Base-by-base conservation (phyloP, 1,140 invertebrate genomes). In the Aphelenchoides fujianensis region DNA sequence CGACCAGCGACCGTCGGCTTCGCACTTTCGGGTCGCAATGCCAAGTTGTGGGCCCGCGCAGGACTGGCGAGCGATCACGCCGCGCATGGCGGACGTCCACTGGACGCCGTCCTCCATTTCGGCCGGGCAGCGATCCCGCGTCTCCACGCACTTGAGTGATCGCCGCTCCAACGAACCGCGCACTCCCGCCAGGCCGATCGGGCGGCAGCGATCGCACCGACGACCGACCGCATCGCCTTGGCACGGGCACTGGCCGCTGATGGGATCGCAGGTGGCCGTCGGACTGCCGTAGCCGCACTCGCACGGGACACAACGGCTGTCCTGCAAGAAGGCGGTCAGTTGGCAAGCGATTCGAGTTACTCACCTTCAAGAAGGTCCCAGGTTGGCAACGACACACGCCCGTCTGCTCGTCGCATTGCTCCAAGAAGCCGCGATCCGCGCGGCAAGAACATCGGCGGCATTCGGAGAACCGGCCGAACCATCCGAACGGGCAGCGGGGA, bases 51-150 rank as follows among this genome's bases (percentile, higher is more conserved):
- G 37, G 41, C 34, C 34, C 3, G 75, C 69, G 63, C 81, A 83
- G 7, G 80, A 81, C 37, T 81, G 79, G 48, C 73, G 23, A 1
- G 76, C 77, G 23, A 64, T 36, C 1, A 41, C 67, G 37, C 78
- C 78, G 35, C 71, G 72, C 16, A 70, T 69, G 31, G 81, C 82
- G 1, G 79, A 74, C 12, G 82, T 75, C 81, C 81, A 83, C 48
- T 81, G 78, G 27, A 83, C 75, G 19, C 79, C 81, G 16, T 52
- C 52, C 57, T 84, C 82, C n/a, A 81, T 79, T 64, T 81, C 61
- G 5, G 78, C 67, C 9, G 82, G 75, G 63, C 81, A 83, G 7
- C 68, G 55, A 59, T 72, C 79, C n/a, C 61, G 55, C 19, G 84
- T 34, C 19, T 55, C 48, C 37, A 68, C 52, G 70, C 81, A 83